Base-by-base conservation (phyloP, 2,113 vertebrate genomes). In the Nibea albiflora region DNA sequence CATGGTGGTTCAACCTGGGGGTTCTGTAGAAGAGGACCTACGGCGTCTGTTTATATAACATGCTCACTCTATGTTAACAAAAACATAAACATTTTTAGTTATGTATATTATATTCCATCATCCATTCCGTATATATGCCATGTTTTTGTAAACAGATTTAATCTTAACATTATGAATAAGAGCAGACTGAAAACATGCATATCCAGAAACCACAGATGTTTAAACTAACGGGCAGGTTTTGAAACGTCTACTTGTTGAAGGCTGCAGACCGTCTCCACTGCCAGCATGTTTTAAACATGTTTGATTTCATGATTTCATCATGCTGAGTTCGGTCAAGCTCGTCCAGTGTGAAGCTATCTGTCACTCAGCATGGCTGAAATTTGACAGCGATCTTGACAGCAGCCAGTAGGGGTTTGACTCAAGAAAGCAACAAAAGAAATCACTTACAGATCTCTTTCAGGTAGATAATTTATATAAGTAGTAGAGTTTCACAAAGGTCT, bases 291-390 rank as follows among this genome's bases (percentile, higher is more conserved):
- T 58, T 44, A 60, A 35, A 76, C 60, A 66, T 83, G 60, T 72
- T 52, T 31, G 67, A 76, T 72, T 83, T 72, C 53, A 12, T 31
- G 67, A 76, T 72, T 83, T 72, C 53, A 12, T 66, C 68, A 31
- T 2, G 52, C 60, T 52, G 60, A 19, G 73, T 12, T 52, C 15
- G 31, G 44, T 65, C 1, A 42, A 71, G 58, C 73, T 50, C 8
- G n/a, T 82, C 69, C 58, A 0, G 44, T 11, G 52, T 20, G 19
- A 76, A n/a, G 53, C 28, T 15, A 14, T 10, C 62, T 44, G 47
- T 49, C 31, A 3, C 60, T 53, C 47, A 9, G 3, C 44, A 2
- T n/a, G 47, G 46, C 22, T 54, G 20, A 68, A 26, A 54, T 46
- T 24, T 69, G 79, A 57, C 42, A 35, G 53, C 3, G 22, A 28